Percentiles rank a stretch among this genome's conserved stretches.
These are phyloP conservation scores for Siphlonurus alternatus DNA, from an alignment of 2,888 invertebrate species.

Conservation along the genomic window DNA sequence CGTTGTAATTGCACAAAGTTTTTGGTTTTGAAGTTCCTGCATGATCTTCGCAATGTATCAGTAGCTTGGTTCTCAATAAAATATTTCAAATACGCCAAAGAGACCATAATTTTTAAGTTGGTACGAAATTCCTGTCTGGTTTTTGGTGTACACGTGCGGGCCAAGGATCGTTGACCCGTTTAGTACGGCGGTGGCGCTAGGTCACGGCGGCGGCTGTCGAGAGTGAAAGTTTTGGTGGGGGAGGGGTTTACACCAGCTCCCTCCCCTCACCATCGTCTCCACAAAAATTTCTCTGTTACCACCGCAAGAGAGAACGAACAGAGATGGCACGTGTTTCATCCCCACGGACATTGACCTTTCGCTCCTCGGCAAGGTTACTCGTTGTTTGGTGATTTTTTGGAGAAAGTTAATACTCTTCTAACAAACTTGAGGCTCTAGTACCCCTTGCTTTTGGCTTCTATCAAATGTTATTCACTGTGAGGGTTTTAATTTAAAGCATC, in stretches of 20 bases:
- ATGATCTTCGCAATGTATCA: neutral
- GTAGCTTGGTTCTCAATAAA: too few relatives aligned
- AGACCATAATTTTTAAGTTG: neutral
- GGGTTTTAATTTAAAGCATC: too few relatives aligned
- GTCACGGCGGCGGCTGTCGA: neutral
- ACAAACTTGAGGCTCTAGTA: too few relatives aligned
- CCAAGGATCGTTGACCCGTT: neutral
- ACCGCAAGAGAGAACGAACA: neutral
- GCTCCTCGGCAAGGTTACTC: neutral
- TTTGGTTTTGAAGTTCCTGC: too few relatives aligned
- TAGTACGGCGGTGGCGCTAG: neutral
- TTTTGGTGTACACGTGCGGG: neutral
- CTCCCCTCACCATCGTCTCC: too few relatives aligned
- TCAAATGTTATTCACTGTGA: too few relatives aligned
- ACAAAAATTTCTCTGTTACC: neutral
- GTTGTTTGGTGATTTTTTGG: too few relatives aligned
- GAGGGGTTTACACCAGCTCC: neutral
- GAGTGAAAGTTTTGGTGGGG: neutral
- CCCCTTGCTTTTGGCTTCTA: too few relatives aligned
- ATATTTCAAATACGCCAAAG: too few relatives aligned
- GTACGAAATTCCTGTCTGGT: neutral
- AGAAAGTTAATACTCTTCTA: too few relatives aligned
- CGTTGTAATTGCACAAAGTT: too few relatives aligned
- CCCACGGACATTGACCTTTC: neutral
- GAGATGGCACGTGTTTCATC: neutral